Evolutionary conservation across 30 jellyfish, hydroid and myxozoan genomes (phyloP).

Genomic region (Clytia hemisphaerica): DNA sequence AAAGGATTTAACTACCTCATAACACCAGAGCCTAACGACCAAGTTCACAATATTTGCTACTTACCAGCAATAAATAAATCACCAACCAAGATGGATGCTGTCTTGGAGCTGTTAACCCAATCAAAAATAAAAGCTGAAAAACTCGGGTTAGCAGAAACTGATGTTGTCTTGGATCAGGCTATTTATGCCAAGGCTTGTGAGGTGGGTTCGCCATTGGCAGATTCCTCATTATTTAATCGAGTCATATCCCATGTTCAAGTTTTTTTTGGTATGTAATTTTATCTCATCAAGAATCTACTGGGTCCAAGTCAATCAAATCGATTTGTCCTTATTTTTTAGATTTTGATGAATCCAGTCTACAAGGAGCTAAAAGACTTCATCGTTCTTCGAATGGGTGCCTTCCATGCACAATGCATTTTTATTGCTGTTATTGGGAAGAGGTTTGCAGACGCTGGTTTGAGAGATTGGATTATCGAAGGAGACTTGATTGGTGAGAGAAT

Average conservation of each 20-base stretch:
- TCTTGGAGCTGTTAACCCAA: neutral
- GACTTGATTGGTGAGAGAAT: slow-evolving; percentile 12
- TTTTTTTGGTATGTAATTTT: too few relatives aligned
- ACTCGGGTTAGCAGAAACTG: slow-evolving; percentile 1
- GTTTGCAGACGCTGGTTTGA: slow-evolving; percentile 40
- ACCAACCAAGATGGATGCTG: neutral
- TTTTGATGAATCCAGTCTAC: slow-evolving; percentile 26
- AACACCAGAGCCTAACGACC: neutral
- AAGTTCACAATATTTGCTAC: neutral
- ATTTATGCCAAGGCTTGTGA: neutral
- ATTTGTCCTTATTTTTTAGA: too few relatives aligned
- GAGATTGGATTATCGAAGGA: slow-evolving; percentile 39
- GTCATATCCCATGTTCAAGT: too few relatives aligned
- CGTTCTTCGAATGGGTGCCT: slow-evolving; percentile 49
- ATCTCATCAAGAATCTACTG: too few relatives aligned
- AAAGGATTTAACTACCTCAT: neutral
- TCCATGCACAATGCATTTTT: slow-evolving; percentile 32
- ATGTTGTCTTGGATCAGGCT: slow-evolving; percentile 1
- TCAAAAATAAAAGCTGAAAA: slow-evolving; percentile 4
- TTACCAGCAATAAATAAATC: slow-evolving; percentile 29
- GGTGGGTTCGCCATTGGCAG: neutral
- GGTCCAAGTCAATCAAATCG: too few relatives aligned
- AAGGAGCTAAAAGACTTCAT: slow-evolving; percentile 23
- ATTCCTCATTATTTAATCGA: too few relatives aligned
- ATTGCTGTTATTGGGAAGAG: slow-evolving; percentile 36